Conservation (phyloP, 1,140 invertebrate genomes). For the Leptestheria dahalacensis region DNA sequence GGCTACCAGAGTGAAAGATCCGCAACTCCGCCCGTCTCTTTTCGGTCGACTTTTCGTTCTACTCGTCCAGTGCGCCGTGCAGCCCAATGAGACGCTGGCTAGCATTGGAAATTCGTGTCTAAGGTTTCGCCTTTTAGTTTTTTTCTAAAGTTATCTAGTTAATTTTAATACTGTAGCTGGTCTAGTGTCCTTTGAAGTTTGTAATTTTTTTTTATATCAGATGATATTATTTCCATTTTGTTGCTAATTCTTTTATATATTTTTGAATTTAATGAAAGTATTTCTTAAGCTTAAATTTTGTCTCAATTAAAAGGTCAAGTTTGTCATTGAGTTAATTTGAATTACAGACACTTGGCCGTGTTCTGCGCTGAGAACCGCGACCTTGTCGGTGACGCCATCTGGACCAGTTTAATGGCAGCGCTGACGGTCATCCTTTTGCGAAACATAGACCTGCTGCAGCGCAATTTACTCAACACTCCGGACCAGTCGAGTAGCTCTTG, state of each 20-base stretch:
- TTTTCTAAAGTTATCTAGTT: background rate
- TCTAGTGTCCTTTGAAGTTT: no score
- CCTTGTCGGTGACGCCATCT: background rate
- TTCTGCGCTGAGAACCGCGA: background rate
- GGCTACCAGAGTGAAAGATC: background rate
- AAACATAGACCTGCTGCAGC: background rate
- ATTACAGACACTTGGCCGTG: background rate
- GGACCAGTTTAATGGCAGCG: background rate
- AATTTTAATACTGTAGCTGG: background rate
- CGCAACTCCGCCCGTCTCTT: background rate
- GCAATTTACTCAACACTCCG: background rate
- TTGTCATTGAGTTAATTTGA: background rate
- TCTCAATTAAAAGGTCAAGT: background rate
- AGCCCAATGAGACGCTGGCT: background rate
- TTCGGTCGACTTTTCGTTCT: background rate
- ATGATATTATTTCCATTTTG: no score
- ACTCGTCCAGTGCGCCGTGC: background rate
- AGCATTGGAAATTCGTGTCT: constrained; percentile 6
- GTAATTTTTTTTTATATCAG: no score
- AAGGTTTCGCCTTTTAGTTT: background rate
- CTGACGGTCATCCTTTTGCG: background rate
- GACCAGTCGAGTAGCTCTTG: background rate
- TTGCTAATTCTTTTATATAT: no score
- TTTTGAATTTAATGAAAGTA: background rate
- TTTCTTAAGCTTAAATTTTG: background rate